Evolutionary conservation across 64 coral and sea anemone genomes (phyloP).

Genomic region (Pocillopora damicornis): DNA sequence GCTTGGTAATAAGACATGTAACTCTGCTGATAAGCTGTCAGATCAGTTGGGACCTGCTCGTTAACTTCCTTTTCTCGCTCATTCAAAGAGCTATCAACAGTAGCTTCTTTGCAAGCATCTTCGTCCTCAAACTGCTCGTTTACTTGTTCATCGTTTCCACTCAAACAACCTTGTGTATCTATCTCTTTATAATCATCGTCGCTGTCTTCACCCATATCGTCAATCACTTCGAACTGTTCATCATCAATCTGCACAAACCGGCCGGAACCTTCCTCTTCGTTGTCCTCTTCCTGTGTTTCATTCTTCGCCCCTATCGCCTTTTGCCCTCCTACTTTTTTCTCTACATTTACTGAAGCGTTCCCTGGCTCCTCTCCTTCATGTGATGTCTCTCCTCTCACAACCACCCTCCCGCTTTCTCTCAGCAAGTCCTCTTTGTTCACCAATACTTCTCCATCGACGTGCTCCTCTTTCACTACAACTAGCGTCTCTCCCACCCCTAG

Average conservation of each 20-base stretch:
- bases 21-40: neutral
- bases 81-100: neutral
- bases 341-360: neutral
- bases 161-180: neutral
- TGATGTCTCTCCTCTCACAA: neutral
- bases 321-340: neutral
- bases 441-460: neutral
- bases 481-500: neutral
- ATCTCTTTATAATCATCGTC: conserved; percentile 19
- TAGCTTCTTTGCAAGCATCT: neutral
- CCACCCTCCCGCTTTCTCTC: neutral
- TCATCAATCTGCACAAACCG: conserved; percentile 28
- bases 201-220: conserved; percentile 39
- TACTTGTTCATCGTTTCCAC: neutral
- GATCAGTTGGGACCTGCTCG: neutral
- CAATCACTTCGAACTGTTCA: conserved; percentile 38
- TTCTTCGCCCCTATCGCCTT: neutral
- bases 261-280: conserved; percentile 29
- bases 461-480: neutral
- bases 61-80: neutral
- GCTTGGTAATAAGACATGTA: conserved; percentile 3
- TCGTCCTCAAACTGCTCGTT: neutral
- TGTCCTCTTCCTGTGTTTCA: neutral
- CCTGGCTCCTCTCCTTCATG: neutral
- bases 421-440: neutral